These are phyloP conservation scores for Keiferia lycopersicella DNA, from an alignment of 2,888 invertebrate genomes.

Conservation along the genomic window DNA sequence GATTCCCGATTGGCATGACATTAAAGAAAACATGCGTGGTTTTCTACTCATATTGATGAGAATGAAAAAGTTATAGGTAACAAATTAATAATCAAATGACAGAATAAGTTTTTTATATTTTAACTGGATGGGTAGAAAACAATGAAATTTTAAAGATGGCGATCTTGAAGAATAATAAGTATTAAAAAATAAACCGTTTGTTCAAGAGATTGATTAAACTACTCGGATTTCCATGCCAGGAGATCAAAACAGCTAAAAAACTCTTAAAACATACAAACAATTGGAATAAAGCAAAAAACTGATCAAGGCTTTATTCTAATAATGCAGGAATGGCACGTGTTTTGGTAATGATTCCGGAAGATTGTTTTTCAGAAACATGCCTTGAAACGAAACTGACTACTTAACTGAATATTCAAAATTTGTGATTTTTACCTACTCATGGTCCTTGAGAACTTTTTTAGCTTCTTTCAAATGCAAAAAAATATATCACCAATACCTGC, in stretches of 20 bases:
- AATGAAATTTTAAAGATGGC: conserved; percentile 1
- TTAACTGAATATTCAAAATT: too few species aligned
- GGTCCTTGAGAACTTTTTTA: too few species aligned
- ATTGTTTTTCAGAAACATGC: too few species aligned
- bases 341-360: too few species aligned
- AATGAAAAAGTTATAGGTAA: conserved; percentile 36
- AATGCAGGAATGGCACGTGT: background rate
- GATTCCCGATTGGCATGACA: conserved; percentile 63
- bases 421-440: too few species aligned
- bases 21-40: conserved; percentile 49
- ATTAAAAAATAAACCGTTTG: conserved; percentile 23
- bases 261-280: conserved; percentile 78
- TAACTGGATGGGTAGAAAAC: too few species aligned
- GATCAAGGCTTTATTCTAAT: conserved; percentile 47
- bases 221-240: conserved; percentile 61
- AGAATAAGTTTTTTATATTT: too few species aligned
- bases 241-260: conserved; percentile 42
- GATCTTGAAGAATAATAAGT: conserved; percentile 3
- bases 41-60: conserved; percentile 37
- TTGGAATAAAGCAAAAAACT: conserved; percentile 65
- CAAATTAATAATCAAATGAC: conserved; percentile 39
- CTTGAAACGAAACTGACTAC: too few species aligned
- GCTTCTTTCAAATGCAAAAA: too few species aligned
- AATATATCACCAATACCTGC: too few species aligned
- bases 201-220: conserved; percentile 71